phyloP scores from a whole-genome alignment of 2,888 invertebrate genomes.

The Lepidocyrtoides sp. region DNA sequence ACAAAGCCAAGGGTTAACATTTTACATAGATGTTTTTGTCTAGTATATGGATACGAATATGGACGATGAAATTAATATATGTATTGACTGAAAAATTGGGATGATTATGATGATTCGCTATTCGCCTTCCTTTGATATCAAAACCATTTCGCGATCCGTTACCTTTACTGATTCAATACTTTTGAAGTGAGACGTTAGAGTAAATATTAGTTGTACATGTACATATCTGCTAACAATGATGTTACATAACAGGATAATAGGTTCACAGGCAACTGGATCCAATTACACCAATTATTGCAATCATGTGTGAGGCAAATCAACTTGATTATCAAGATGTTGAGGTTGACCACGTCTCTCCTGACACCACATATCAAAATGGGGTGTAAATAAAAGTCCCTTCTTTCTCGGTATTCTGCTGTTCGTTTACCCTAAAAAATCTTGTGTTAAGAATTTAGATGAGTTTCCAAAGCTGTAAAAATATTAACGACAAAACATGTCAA shows the following conservation, averaged over 20 bases:
- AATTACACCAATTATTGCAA: conserved; percentile 30
- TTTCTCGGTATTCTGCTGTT: neutral
- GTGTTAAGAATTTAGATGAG: conserved; percentile 30
- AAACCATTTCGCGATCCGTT: no score
- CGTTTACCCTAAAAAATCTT: no score
- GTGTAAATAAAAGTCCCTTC: neutral
- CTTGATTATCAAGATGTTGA: conserved; percentile 35
- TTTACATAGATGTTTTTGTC: no score
- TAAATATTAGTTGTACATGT: no score
- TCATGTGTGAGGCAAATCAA: neutral
- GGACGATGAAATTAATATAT: neutral
- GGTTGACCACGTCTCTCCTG: conserved; percentile 43
- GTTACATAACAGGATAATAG: conserved; percentile 6
- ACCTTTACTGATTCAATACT: no score
- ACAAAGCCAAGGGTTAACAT: neutral
- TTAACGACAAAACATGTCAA: conserved; percentile 72
- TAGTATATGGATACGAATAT: no score
- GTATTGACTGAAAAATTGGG: neutral
- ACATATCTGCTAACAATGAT: neutral
- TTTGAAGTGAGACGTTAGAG: no score
- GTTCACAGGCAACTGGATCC: conserved; percentile 8
- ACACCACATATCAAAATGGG: conserved; percentile 11
- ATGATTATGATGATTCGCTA: neutral
- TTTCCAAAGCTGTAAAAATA: conserved; percentile 25
- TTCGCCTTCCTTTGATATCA: conserved; percentile 7